Evolutionary conservation across 1,140 invertebrate genomes (phyloP).

Genomic region (Gonioctena quinquepunctata): DNA sequence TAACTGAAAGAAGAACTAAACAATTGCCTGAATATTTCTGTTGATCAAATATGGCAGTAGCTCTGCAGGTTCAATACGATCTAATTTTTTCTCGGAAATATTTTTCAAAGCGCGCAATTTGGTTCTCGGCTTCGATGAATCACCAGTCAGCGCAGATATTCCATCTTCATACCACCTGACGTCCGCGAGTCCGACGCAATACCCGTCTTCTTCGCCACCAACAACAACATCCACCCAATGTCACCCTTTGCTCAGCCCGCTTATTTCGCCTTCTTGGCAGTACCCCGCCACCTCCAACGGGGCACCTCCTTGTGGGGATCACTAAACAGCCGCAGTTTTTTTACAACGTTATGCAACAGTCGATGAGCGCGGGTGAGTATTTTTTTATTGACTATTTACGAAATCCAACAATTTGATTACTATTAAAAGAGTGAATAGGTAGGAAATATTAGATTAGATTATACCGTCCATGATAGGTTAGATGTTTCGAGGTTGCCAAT

Average conservation of each 20-base stretch:
- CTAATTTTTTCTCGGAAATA: no score
- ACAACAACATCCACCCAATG: conserved; percentile 47
- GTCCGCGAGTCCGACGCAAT: conserved; percentile 6
- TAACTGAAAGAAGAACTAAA: no score
- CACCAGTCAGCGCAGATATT: conserved; percentile 69
- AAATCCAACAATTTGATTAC: no score
- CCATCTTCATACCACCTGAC: conserved; percentile 73
- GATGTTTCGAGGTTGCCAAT: no score
- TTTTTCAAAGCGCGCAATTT: conserved; percentile 88
- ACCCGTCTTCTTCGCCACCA: conserved; percentile 44
- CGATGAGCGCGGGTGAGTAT: conserved; percentile 49
- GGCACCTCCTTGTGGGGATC: conserved; percentile 43
- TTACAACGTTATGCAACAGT: conserved; percentile 56
- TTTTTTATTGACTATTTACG: no score
- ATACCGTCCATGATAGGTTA: no score
- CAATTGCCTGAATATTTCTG: no score
- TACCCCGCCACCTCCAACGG: conserved; percentile 33
- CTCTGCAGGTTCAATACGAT: no score
- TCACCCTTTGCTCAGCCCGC: conserved; percentile 38
- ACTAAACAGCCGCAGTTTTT: conserved; percentile 49
- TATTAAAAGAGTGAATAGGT: no score
- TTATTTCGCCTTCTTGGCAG: conserved; percentile 47
- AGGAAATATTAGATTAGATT: no score
- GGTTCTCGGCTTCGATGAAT: conserved; percentile 74
- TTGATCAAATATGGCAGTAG: no score